phyloP scores from a whole-genome alignment of 2,888 invertebrate genomes.

The Tuberolachnus salignus region DNA sequence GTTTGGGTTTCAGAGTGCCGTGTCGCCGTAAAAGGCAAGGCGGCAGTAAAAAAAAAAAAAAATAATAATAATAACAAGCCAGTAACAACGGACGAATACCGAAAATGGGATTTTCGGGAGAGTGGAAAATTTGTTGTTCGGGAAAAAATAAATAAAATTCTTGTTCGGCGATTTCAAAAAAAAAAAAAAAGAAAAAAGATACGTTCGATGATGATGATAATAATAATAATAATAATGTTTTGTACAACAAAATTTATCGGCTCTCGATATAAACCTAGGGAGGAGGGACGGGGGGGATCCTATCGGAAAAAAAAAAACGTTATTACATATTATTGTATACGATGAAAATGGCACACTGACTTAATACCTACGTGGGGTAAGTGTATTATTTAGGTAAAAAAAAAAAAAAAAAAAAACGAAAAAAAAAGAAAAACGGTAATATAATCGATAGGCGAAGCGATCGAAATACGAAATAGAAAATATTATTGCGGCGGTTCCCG shows the following conservation, averaged over 20 bases:
- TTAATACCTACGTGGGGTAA: not conserved
- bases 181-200: not conserved
- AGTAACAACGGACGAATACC: too few species aligned
- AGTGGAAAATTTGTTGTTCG: too few species aligned
- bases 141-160: not conserved
- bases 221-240: not conserved
- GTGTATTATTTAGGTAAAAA: too few species aligned
- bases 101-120: too few species aligned
- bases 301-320: not conserved
- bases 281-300: not conserved
- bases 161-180: not conserved
- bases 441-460: not conserved
- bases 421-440: not conserved
- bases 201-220: not conserved
- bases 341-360: conserved; percentile 41
- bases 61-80: too few species aligned
- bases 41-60: too few species aligned
- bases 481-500: not conserved
- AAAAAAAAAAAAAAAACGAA: not conserved
- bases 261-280: not conserved
- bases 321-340: not conserved
- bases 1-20: too few species aligned
- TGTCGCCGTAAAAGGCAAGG: too few species aligned
- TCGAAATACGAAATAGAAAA: not conserved
- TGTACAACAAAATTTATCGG: not conserved